Conservation (phyloP, 2,113 vertebrate genomes). For the Alexandromys fortis region DNA sequence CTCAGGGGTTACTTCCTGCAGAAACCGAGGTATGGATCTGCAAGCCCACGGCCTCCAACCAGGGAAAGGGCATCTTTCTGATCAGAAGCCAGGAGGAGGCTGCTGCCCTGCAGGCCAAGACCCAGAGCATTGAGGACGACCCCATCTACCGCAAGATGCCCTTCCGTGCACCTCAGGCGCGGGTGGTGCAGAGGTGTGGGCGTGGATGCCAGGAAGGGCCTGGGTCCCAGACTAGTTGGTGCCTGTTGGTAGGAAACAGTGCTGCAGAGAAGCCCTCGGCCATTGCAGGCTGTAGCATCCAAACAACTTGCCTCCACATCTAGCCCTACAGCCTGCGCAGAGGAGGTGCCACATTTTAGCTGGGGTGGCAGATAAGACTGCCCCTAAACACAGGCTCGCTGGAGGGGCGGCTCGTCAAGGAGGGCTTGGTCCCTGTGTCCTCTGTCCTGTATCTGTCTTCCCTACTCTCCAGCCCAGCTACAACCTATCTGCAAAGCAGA, state of each 20-base stretch:
- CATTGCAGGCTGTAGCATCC: neutral
- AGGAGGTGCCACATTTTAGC: neutral
- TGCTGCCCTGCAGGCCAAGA: conserved; percentile 82
- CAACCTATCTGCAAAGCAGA: neutral
- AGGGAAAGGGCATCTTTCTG: conserved; percentile 93
- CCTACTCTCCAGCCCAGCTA: neutral
- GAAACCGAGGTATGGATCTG: conserved; percentile 91
- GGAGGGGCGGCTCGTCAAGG: neutral
- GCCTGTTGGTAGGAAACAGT: neutral
- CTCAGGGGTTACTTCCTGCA: conserved; percentile 28
- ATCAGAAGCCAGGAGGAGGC: conserved; percentile 86
- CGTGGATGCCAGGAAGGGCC: accelerated
- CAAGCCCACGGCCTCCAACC: conserved; percentile 91
- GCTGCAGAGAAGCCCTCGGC: neutral
- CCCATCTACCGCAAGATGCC: conserved; percentile 63
- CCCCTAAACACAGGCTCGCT: neutral
- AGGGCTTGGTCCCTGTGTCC: too few species aligned
- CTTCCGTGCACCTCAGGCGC: conserved; percentile 81
- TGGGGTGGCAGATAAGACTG: neutral
- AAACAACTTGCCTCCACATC: neutral
- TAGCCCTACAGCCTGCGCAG: neutral
- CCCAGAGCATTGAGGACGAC: conserved; percentile 78
- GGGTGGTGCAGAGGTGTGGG: conserved; percentile 90
- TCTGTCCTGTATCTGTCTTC: neutral
- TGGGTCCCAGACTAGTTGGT: neutral